phyloP scores from a whole-genome alignment of 2,888 invertebrate genomes.

The Erynnis tages region DNA sequence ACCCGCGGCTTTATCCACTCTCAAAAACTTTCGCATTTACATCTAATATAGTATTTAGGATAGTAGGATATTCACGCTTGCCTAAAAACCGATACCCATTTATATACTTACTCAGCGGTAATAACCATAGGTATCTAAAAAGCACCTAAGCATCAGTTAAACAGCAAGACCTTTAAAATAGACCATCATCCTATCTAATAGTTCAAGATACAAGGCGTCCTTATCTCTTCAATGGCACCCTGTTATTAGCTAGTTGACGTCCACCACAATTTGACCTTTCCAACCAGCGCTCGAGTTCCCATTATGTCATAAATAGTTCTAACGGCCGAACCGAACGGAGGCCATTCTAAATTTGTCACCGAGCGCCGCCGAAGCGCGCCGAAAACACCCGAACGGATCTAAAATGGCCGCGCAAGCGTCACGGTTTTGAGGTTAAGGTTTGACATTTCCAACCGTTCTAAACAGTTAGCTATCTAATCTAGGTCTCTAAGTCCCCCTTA shows the following conservation, averaged over 20 bases:
- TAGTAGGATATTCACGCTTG: too few species aligned
- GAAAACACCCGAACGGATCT: slow-evolving; percentile 56
- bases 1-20: too few species aligned
- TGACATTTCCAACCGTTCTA: slow-evolving; percentile 73
- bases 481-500: slow-evolving; percentile 35
- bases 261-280: slow-evolving; percentile 49
- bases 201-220: slow-evolving; percentile 63
- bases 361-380: slow-evolving; percentile 50
- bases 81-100: not conserved
- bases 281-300: slow-evolving; percentile 30
- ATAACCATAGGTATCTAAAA: not conserved
- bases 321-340: slow-evolving; percentile 34
- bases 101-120: not conserved
- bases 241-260: slow-evolving; percentile 34
- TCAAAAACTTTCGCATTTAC: too few species aligned
- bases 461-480: slow-evolving; percentile 38
- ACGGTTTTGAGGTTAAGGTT: slow-evolving; percentile 81
- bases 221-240: slow-evolving; percentile 66
- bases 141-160: slow-evolving; percentile 5
- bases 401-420: slow-evolving; percentile 69
- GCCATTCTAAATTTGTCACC: slow-evolving; percentile 45
- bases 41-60: too few species aligned
- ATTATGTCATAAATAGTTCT: slow-evolving; percentile 37
- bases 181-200: slow-evolving; percentile 45
- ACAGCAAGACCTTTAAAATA: slow-evolving; percentile 29